Base-by-base conservation (phyloP, 2,113 vertebrate species). In the Camarhynchus parvulus region DNA sequence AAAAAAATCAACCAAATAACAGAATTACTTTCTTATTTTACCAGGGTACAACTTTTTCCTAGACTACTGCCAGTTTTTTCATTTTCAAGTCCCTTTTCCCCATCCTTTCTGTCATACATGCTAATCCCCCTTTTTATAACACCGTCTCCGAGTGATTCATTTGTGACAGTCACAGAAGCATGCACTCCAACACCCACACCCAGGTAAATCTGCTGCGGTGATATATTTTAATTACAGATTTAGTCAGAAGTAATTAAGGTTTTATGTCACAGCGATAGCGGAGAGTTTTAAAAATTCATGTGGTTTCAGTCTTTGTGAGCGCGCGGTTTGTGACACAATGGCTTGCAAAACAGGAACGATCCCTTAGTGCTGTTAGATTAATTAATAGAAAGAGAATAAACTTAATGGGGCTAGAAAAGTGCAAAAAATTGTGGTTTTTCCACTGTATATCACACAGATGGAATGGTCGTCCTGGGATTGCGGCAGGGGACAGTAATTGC, bases 141-240 rank as follows among this genome's bases (percentile, higher is more conserved):
- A 92, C 94, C 6, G 62, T 97, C 92, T 97, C 89, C 10, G 94
- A 97, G 96, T 98, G 98, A 98, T 99, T 99, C 98, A 98, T 99
- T 98, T 98, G 98, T 98, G 97, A 97, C 97, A 89, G 92, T 98
- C 97, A 97, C 97, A 98, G n/a, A 93, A 95, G 96, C 97, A 90
- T 98, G 97, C 96, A 95, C 75, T 83, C 97, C 98, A 97, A 97
- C 97, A 98, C 97, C 97, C 96, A 97, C 97, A 96, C 49, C 59
- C 97, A 99, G 98, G 98, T 99, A 98, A 97, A 97, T 97, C 96
- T 98, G 96, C 97, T 98, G 97, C 95, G 97, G 98, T 98, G 98
- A 99, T 99, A 98, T 98, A 98, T 99, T 99, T 99, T 99, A 99
- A 99, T 99, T 99, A 99, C 97, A 98, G 97, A 98, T 98, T 99